Evolutionary conservation across 2,888 invertebrate genomes (phyloP).

Genomic region (Ormyrus pomaceus): DNA sequence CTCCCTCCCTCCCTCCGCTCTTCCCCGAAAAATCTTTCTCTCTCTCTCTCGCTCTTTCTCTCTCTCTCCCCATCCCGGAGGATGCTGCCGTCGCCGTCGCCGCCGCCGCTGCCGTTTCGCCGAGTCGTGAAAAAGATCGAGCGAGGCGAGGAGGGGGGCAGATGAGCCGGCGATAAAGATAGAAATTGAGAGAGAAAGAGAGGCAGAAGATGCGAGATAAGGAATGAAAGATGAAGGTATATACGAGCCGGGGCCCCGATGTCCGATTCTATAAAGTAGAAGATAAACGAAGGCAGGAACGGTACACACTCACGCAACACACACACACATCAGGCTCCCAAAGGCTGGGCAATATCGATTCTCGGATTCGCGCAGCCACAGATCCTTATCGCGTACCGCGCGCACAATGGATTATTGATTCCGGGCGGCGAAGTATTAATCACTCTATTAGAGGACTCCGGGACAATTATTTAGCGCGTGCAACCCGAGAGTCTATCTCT

Average conservation of each 20-base stretch:
- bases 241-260: conserved; percentile 54
- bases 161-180: not conserved
- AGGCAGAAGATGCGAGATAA: conserved; percentile 53
- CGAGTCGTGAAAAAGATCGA: conserved; percentile 51
- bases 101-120: conserved; percentile 37
- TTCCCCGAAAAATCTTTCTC: no score
- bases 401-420: conserved; percentile 53
- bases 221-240: conserved; percentile 58
- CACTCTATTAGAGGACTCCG: conserved; percentile 46
- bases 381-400: conserved; percentile 45
- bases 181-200: conserved; percentile 35
- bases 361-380: conserved; percentile 49
- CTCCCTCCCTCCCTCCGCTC: conserved; percentile 33
- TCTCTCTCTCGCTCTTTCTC: conserved; percentile 7
- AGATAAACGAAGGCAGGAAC: conserved; percentile 34
- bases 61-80: conserved; percentile 59
- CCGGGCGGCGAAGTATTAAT: conserved; percentile 44
- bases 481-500: not conserved
- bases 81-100: conserved; percentile 17
- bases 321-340: not conserved
- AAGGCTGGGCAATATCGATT: conserved; percentile 41
- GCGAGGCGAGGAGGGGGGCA: conserved; percentile 41
- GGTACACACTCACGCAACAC: conserved; percentile 25
- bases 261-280: conserved; percentile 53
- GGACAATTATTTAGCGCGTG: no score